Evolutionary conservation across 2,113 vertebrate species (phyloP), one percentile per base, ranked within the genome.

Genomic region (Chunga burmeisteri): DNA sequence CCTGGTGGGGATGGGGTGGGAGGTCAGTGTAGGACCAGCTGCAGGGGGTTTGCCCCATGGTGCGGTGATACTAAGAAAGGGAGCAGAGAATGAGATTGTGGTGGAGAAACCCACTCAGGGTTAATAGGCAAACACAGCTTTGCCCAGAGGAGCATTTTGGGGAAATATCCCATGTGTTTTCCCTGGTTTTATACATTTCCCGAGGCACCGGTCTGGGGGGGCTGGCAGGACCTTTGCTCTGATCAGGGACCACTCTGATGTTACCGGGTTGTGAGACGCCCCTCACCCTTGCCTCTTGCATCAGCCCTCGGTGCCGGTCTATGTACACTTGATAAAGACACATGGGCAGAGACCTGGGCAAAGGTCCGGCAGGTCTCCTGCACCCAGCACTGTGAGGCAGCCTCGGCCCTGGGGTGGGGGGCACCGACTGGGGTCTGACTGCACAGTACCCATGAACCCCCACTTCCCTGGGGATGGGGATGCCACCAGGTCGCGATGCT

Each of bases 251-350:
- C 1, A 1, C 49, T 82, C 70, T 72, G 59, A 63, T 61, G 40
- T 71, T 93, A 68, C 0, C 0, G 59, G 68, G 25, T 40, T 88
- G 75, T 49, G 52, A 88, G 91, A 95, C 94, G 93, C 91, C 93
- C 59, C 75, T 88, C 79, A 85, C 62, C 70, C 58, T 55, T 83
- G 55, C 42, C 71, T 83, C 86, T 86, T 96, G 94, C 96, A 94
- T 95, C 94, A 97, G 82, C 19, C 50, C 49, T 17, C 4, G 2
- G 86, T 7, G 2, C 62, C 2, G 4, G 79, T 90, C 74, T 94
- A 72, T 93, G 95, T 95, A 92, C 91, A 86, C 53, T 96, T 82
- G 93, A 93, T 96, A 97, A 96, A 83, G 63, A 83, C 38, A 32
- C 63, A 46, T 58, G 46, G 71, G 65, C 74, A 92, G 79, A 92